phyloP scores from a whole-genome alignment of 2,888 invertebrate genomes.

The Pomacea canaliculata region DNA sequence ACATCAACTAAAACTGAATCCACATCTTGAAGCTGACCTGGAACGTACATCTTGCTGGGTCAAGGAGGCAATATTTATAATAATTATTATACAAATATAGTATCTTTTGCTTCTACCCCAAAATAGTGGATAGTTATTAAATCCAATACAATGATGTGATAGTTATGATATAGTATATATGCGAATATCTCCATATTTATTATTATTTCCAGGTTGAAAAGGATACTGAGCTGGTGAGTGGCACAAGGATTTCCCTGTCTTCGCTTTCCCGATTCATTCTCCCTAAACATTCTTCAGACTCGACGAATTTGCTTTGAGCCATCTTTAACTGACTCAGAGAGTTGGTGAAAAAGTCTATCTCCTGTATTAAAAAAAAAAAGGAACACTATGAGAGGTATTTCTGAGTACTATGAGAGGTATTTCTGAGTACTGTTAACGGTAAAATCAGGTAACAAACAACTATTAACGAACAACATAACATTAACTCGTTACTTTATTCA shows the following conservation, averaged over 20 bases:
- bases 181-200: too few relatives aligned
- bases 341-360: slow-evolving; percentile 88
- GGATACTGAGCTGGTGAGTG: slow-evolving; percentile 89
- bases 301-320: slow-evolving; percentile 90
- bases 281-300: slow-evolving; percentile 81
- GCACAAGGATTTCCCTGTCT: slow-evolving; percentile 90
- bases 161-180: too few relatives aligned
- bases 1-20: slow-evolving; percentile 93
- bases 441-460: too few relatives aligned
- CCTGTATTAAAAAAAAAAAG: slow-evolving; percentile 72
- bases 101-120: too few relatives aligned
- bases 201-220: slow-evolving; percentile 32
- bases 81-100: too few relatives aligned
- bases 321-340: slow-evolving; percentile 89
- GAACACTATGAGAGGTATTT: background rate
- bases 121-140: too few relatives aligned
- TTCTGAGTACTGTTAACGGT: background rate
- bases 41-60: slow-evolving; percentile 87
- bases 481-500: too few relatives aligned
- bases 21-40: slow-evolving; percentile 86
- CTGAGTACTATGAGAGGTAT: background rate
- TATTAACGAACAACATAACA: too few relatives aligned
- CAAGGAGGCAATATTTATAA: slow-evolving; percentile 17
- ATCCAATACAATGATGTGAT: too few relatives aligned
- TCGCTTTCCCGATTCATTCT: slow-evolving; percentile 81